Evolutionary conservation across 2,888 invertebrate species (phyloP), one percentile per base, ranked within the genome.

Genomic region (Pteria penguin): DNA sequence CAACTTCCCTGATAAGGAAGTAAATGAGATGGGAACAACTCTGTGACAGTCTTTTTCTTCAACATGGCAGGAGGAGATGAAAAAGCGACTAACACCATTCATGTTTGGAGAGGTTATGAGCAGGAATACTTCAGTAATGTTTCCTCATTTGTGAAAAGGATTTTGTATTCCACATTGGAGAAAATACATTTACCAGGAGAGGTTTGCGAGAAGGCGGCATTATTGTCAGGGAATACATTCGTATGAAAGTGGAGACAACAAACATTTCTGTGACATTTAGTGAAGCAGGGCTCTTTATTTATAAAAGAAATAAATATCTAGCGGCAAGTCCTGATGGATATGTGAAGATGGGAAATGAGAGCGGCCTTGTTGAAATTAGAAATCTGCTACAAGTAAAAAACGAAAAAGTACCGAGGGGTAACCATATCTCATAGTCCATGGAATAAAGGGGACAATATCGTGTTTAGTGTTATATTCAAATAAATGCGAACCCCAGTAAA

Each of bases 291-390:
- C 45, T 73, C 1, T 27, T 75, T 0, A 68, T 78, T 8, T 5
- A 57, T 54, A n/a, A 31, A 36, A 4, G 58, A 4, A 4, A 58
- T 4, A 67, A 68, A 24, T 80, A 31, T 62, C 57, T 78, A 2
- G 80, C 63, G 22, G 58, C 32, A 11, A 75, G 75, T 63, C 72
- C 78, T 32, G 78, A 78, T 74, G 78, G 80, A 45, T 45, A 45
- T 45, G 27, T 70, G 22, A 72, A 75, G 0, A 24, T 55, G 4
- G 24, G 11, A n/a, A n/a, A 52, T 26, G 57, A 63, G 54, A 36
- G 1, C 24, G 72, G 76, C 4, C 24, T 62, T 14, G 36, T 72
- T 29, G 68, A 76, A 60, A 31, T 67, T 57, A 62, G 70, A 77
- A 57, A 24, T 73, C n/a, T n/a, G n/a, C n/a, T n/a, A n/a, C n/a